Evolutionary conservation across 2,797 vertebrate species (phyloP), one percentile per base, ranked within the genome.

Genomic region (Pterois miles): DNA sequence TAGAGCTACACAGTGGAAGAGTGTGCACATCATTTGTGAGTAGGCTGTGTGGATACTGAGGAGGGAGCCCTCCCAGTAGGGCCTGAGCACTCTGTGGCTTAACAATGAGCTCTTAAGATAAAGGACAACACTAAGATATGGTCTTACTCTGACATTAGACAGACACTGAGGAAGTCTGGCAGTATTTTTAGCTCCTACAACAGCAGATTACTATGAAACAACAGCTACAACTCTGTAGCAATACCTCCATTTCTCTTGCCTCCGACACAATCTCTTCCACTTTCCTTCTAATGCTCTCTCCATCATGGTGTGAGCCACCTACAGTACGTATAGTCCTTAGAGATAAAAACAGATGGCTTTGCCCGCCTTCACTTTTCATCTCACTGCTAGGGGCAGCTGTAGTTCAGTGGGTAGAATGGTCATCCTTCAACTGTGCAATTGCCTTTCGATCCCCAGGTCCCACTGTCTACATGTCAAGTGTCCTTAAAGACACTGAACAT

Each of bases 151-250:
- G 74, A 90, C 40, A 80, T 81, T 46, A 79, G 53, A 43, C 82
- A 87, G 84, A 80, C 72, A 11, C 76, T 29, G 8, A 67, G 54
- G 63, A 59, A 33, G 65, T 56, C 52, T 66, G 65, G 31, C 7
- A 22, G 31, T 88, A 86, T 86, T 82, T 88, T 88, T 85, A 85
- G 71, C 46, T n/a, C n/a, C 34, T 31, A 48, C 65, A 72, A 65
- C 33, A 65, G 20, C 52, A 56, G 60, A 80, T 76, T 75, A 64
- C 69, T 82, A 53, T 36, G 65, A 67, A 71, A 83, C 58, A 73
- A 76, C 69, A 82, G n/a, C n/a, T n/a, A n/a, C n/a, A n/a, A n/a
- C n/a, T n/a, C n/a, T n/a, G n/a, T n/a, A n/a, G 46, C 36, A 56
- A 67, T 53, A 43, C 43, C 48, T 60, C 22, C 48, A 29, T 74